Base-by-base conservation (phyloP, 2,113 vertebrate species). In the Atlantisia rogersi region DNA sequence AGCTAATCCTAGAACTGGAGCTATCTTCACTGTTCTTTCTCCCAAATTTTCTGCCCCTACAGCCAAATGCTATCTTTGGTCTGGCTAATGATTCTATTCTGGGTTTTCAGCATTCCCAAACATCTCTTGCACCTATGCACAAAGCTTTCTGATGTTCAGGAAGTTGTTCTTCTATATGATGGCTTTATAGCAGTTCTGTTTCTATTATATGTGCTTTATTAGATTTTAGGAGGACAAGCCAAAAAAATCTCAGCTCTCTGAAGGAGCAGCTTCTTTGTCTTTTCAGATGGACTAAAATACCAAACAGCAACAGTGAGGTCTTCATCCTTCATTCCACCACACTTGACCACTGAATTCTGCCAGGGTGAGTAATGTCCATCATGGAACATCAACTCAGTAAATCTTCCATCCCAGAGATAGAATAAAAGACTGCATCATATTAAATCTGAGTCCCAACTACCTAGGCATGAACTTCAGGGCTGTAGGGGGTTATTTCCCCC, bases 261-360 rank as follows among this genome's bases (percentile, higher is more conserved):
- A 86, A 67, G 37, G 1, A 48, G 31, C 39, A 26, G 21, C 11
- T 52, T 84, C 31, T 69, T 39, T 37, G 29, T 69, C 73, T 83
- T 65, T 71, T 81, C 50, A 52, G 46, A 81, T 15, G 26, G 8
- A 70, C 29, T 50, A 69, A 86, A 88, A 85, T 1, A 69, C 17
- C 2, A 1, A 67, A 46, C 0, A 2, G 37, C 24, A 71, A 67
- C 25, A 76, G 32, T 2, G 0, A 91, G 39, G 58, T 24, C 91
- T 77, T 65, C 92, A 77, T 77, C 78, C 67, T 76, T 73, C 55
- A 39, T 21, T 74, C 50, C 87, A 82, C 69, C 29, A 31, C 1
- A 4, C 50, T 6, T 35, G 67, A 59, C 63, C n/a, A 9, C 56
- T 19, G 32, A 83, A 63, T 59, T 48, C 60, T 83, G 75, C 31